Base-by-base conservation (phyloP, 2,113 vertebrate species). In the Acanthisitta chloris region DNA sequence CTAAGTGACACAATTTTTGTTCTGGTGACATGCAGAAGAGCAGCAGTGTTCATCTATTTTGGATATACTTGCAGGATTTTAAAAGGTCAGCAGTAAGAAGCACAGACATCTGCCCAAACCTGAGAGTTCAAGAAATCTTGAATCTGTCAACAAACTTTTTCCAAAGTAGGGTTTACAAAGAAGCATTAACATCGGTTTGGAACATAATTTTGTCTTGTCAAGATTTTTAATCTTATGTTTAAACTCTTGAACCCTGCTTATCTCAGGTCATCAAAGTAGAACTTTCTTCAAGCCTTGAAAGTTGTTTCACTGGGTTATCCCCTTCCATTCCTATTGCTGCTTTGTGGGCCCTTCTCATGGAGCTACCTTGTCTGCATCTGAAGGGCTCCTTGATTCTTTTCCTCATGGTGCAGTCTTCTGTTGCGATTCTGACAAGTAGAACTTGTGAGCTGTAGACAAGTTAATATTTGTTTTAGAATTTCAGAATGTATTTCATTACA, bases 1-100 rank as follows among this genome's bases (percentile, higher is more conserved):
- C 42, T 78, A 1, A 1, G 1, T 57, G 34, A 26, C 29, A 33
- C 0, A 0, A 10, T 12, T 64, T 87, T 77, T 78, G 26, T 58
- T 84, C 17, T 42, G 40, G 20, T 86, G 66, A 38, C 15, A 36
- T 76, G 48, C 9, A 79, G 78, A 58, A 72, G 57, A 94, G 36
- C 9, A 54, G 45, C 51, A 51, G 21, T 54, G 26, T 81, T 92
- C 4, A 2, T 45, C 8, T 54, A 16, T 90, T 70, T 78, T 51
- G 14, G 19, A 40, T 70, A 28, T 42, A 45, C 10, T 61, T 85
- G 43, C 17, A 85, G 38, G 34, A 26, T 49, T 48, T 86, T 79
- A 42, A 42, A 54, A 78, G 24, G 23, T 81, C 38, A 73, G 38
- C 38, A 66, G 26, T 49, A 62, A 70, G 51, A 78, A 77, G 34